Evolutionary conservation across 2,113 vertebrate species (phyloP), one percentile per base, ranked within the genome.

Genomic region (Myocastor coypus): DNA sequence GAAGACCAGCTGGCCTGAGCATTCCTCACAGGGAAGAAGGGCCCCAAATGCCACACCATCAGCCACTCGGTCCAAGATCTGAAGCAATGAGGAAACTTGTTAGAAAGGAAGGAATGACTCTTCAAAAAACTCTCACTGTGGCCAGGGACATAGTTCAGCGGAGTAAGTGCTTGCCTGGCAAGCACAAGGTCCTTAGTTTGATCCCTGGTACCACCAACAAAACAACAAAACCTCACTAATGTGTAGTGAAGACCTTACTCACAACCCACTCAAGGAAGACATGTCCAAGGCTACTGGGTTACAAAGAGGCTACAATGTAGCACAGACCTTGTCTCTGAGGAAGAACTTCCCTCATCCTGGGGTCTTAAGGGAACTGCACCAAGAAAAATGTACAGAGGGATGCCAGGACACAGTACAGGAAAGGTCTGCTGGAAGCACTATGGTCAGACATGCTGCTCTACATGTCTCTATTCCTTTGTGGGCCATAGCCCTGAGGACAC

Each of bases 11-110:
- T 99, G 99, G 30, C 99, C 99, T 0, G 98, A 97, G 97, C 99
- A 99, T 73, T 99, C 98, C 75, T 98, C 98, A 0, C 99, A 99
- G 89, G 99, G 98, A 84, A 99, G 98, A 5, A 99, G 98, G 40
- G 99, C 99, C 11, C 99, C 99, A 13, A 99, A 99, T 0, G 98
- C 98, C 98, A 99, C 99, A 87, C 99, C 99, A 28, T 99, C 99
- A 0, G 99, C 98, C 26, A 99, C 97, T n/a, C 98, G 96, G 98
- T 99, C 99, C 97, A 99, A 87, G 87, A 99, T 99, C 99, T 99
- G 97, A 83, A 84, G 87, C 26, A 69, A 32, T 9, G 87, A 61
- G 96, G 80, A 95, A 69, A 93, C 50, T 88, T 0, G 0, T 80
- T 83, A 97, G 92, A 34, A 89, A 26, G 32, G 69, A 30, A 55